phyloP scores from a whole-genome alignment of 2,888 invertebrate species.

The Dolichomitus sp. region DNA sequence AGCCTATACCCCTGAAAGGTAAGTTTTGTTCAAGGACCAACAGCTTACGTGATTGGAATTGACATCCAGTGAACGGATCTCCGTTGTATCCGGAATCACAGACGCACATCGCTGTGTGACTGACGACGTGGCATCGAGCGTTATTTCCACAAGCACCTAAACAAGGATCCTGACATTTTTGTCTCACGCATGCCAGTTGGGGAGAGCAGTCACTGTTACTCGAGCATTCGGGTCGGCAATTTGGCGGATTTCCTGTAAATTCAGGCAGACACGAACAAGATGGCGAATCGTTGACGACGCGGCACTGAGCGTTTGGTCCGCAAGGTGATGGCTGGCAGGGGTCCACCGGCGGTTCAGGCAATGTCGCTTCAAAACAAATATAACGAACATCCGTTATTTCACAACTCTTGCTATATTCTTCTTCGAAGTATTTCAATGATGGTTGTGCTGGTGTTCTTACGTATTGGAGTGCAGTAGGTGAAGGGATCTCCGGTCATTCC shows the following conservation, averaged over 20 bases:
- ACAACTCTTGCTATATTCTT: background rate
- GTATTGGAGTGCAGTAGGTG: constrained; percentile 79
- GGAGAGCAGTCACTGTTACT: constrained; percentile 86
- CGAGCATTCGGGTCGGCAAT: constrained; percentile 86
- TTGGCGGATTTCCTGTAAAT: constrained; percentile 86
- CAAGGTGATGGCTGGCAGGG: constrained; percentile 87
- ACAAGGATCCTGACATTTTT: constrained; percentile 83
- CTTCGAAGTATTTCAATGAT: background rate
- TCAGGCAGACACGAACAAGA: constrained; percentile 87
- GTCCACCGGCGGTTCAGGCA: constrained; percentile 77
- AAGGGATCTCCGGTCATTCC: constrained; percentile 86
- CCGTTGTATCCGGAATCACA: constrained; percentile 84
- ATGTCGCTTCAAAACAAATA: constrained; percentile 34
- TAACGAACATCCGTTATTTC: background rate
- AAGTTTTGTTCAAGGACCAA: background rate
- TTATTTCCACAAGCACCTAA: constrained; percentile 81
- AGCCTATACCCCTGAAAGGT: background rate
- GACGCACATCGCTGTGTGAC: constrained; percentile 84
- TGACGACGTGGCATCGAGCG: constrained; percentile 80
- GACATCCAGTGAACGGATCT: constrained; percentile 80
- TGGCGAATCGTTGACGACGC: constrained; percentile 86
- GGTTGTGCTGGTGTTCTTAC: constrained; percentile 41
- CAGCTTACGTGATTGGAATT: constrained; percentile 73
- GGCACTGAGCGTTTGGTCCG: constrained; percentile 86
- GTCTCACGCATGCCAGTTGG: constrained; percentile 83